Evolutionary conservation across 2,797 vertebrate species (phyloP).

Genomic region (Gallinago stenura): DNA sequence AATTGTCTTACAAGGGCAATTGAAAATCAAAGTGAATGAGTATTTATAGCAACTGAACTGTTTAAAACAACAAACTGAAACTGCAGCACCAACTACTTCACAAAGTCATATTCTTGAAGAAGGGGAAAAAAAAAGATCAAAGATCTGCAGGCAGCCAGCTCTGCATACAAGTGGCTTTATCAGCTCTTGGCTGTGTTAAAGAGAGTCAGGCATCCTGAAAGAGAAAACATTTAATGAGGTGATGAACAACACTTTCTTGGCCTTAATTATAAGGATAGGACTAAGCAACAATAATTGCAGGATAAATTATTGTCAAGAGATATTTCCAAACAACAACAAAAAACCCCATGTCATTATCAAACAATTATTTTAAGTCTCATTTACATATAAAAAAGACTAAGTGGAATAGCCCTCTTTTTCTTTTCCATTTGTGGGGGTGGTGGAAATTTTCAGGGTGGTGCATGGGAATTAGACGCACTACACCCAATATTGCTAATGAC

Average conservation of each 20-base stretch:
- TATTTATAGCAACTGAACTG: conserved; percentile 75
- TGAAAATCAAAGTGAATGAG: conserved; percentile 74
- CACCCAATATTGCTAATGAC: conserved; percentile 69
- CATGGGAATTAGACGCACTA: conserved; percentile 52
- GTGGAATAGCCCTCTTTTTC: conserved; percentile 66
- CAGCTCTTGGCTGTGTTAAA: conserved; percentile 73
- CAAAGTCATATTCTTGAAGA: conserved; percentile 72
- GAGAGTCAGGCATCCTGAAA: conserved; percentile 72
- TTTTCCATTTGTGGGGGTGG: conserved; percentile 60
- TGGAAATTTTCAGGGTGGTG: conserved; percentile 70
- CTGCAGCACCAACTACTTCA: conserved; percentile 74
- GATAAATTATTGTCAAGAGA: conserved; percentile 83
- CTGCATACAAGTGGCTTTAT: conserved; percentile 73
- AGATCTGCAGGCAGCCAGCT: conserved; percentile 68
- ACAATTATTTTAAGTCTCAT: conserved; percentile 84
- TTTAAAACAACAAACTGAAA: conserved; percentile 77
- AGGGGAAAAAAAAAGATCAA: conserved; percentile 66
- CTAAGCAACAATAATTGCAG: conserved; percentile 81
- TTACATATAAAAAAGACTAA: conserved; percentile 84
- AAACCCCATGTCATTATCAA: conserved; percentile 81
- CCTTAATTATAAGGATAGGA: conserved; percentile 82
- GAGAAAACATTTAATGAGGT: conserved; percentile 81
- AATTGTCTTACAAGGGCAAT: conserved; percentile 73
- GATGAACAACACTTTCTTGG: conserved; percentile 79
- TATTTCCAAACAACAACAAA: conserved; percentile 79